Evolutionary conservation across 1,140 invertebrate genomes (phyloP), one percentile per base, ranked within the genome.

Genomic region (Trinorchestia longiramus): DNA sequence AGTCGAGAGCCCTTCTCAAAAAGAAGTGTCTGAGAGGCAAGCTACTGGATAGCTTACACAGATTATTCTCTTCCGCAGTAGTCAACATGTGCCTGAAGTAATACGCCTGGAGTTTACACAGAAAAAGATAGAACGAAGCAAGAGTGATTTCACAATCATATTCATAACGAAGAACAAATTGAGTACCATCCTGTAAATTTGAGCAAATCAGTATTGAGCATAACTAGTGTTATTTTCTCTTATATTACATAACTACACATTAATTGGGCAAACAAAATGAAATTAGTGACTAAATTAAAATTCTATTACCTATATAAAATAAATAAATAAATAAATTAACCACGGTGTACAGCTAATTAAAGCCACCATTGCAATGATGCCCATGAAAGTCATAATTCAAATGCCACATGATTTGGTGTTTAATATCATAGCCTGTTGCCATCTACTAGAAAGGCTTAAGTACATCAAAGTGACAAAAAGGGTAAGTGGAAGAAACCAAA

Each of bases 1-100:
- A 94, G 92, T 94, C 44, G 44, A 94, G 92, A 36, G 92, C 92
- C 40, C 92, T 94, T 94, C 43, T 44, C 92, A 45, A 43, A 94
- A 94, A 94, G 11, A 36, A n/a, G 92, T 94, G 92, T 47, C 92
- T 94, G 92, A 90, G 88, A 90, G 88, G 88, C 41, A 90, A 90
- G 62, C 62, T 77, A 77, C 62, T 77, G 62, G 62, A 77, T 77
- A 36, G 62, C 62, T 77, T 77, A 77, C 36, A 77, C 62, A 1
- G 11, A 36, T 53, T 53, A 53, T 19, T 53, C 15, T 23, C 62
- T 15, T 23, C 62, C 15, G 15, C 62, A 28, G 62, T 36, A 77
- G 62, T 23, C 62, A 36, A 77, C 62, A 77, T 77, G 62, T 1
- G 28, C 36, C 28, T 23, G 36, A 36, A 15, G 28, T 77, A 11